A percentile compares a stretch with the other conserved stretches of the same genome.
Conservation (phyloP, 1,140 invertebrate species). For the Drosophila mauritiana region DNA sequence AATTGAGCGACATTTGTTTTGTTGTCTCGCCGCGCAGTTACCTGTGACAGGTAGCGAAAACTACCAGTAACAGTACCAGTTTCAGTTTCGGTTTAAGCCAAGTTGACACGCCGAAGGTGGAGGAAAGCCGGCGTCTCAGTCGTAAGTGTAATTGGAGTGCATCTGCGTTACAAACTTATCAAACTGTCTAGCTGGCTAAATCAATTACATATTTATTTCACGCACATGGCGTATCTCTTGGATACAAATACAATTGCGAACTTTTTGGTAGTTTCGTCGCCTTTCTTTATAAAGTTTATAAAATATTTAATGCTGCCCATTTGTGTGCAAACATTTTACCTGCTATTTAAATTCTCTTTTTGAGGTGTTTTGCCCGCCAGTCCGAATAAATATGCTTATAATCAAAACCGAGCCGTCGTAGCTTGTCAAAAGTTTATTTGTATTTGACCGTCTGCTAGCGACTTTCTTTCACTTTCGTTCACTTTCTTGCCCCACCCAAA, state of each 20-base stretch:
- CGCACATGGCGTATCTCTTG: no score
- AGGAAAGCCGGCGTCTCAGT: background rate
- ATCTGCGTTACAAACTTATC: background rate
- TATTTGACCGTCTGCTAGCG: conserved; percentile 31
- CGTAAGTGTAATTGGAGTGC: conserved; percentile 11
- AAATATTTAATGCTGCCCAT: no score
- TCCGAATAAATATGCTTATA: conserved; percentile 5
- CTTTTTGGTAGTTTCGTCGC: no score
- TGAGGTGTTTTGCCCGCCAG: no score
- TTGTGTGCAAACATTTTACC: background rate
- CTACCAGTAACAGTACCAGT: conserved; percentile 2
- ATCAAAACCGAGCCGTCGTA: conserved; percentile 7
- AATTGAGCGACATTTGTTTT: conserved; percentile 56
- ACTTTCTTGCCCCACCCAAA: background rate
- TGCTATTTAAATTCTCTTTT: background rate
- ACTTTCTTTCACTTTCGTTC: conserved; percentile 3
- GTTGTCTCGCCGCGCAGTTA: background rate
- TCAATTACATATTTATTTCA: conserved; percentile 2
- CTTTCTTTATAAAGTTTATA: no score
- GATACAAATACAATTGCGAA: no score
- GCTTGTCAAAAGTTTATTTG: conserved; percentile 29
- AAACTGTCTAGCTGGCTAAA: background rate
- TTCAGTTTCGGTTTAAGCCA: background rate
- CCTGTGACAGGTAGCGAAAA: conserved; percentile 42
- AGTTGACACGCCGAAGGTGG: background rate